phyloP scores from a whole-genome alignment of 1,140 invertebrate species.

The Drosophila lacteicornis region DNA sequence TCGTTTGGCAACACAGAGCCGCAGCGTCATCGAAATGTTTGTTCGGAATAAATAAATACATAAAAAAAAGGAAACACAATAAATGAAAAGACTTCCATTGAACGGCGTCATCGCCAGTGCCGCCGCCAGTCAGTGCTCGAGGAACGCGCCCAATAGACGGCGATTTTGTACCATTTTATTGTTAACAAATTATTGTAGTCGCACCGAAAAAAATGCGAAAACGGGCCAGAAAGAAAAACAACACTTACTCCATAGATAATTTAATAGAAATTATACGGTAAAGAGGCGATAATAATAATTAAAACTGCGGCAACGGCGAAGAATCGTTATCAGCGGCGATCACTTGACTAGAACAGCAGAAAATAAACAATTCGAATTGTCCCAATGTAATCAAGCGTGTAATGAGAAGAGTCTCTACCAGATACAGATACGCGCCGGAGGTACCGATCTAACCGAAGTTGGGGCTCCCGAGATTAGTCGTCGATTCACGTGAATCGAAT shows the following conservation, averaged over 20 bases:
- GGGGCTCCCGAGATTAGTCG: slow-evolving; percentile 5
- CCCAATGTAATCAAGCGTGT: slow-evolving; percentile 44
- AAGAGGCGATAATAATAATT: slow-evolving; percentile 45
- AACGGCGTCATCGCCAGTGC: slow-evolving; percentile 52
- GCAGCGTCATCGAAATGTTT: slow-evolving; percentile 72
- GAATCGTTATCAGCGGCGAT: slow-evolving; percentile 37
- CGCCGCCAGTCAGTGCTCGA: slow-evolving; percentile 20
- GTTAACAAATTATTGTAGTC: slow-evolving; percentile 64
- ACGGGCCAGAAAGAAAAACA: slow-evolving; percentile 5
- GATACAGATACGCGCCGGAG: slow-evolving; percentile 6
- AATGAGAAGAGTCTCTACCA: slow-evolving; percentile 24
- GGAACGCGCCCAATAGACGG: slow-evolving; percentile 54
- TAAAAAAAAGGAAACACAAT: slow-evolving; percentile 67
- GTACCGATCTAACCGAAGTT: not conserved
- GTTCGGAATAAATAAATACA: slow-evolving; percentile 69
- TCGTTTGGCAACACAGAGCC: slow-evolving; percentile 53
- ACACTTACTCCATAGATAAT: slow-evolving; percentile 57
- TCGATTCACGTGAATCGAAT: slow-evolving; percentile 35
- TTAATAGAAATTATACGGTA: slow-evolving; percentile 55
- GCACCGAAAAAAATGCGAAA: slow-evolving; percentile 6
- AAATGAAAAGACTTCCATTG: slow-evolving; percentile 72
- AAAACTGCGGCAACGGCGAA: slow-evolving; percentile 11
- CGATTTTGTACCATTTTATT: slow-evolving; percentile 34
- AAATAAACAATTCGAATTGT: slow-evolving; percentile 52
- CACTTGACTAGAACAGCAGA: slow-evolving; percentile 43